Evolutionary conservation across 2,888 invertebrate species (phyloP).

Genomic region (Atethmia centrago): DNA sequence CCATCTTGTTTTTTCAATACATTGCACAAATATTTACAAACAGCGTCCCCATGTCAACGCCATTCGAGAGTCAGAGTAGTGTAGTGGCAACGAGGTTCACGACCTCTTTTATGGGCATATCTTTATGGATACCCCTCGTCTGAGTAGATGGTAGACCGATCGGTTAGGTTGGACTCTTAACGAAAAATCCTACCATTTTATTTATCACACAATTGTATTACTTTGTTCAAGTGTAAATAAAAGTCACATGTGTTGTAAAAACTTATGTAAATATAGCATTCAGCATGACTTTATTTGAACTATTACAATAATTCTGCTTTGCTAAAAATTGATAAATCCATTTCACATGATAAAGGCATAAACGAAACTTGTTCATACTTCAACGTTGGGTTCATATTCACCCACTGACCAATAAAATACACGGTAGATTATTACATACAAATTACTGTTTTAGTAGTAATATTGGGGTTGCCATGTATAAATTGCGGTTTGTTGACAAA

Average conservation of each 20-base stretch:
- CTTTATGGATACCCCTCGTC: background rate
- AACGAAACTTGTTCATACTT: slow-evolving; percentile 25
- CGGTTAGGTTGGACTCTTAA: no score
- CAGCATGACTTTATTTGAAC: slow-evolving; percentile 43
- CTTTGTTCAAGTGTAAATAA: slow-evolving; percentile 40
- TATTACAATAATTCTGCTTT: slow-evolving; percentile 36
- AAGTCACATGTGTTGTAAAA: slow-evolving; percentile 30
- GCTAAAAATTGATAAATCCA: slow-evolving; percentile 29
- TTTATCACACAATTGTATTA: background rate
- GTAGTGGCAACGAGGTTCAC: background rate
- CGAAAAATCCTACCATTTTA: background rate
- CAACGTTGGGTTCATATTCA: slow-evolving; percentile 10
- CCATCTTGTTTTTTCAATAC: background rate
- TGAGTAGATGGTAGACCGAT: background rate
- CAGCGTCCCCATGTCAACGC: background rate
- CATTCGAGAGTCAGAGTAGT: no score
- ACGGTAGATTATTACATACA: background rate
- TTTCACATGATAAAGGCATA: slow-evolving; percentile 17
- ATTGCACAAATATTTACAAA: background rate
- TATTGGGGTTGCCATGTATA: background rate
- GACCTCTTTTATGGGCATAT: background rate
- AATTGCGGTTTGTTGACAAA: background rate
- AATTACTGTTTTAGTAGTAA: background rate
- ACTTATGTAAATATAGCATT: slow-evolving; percentile 42
- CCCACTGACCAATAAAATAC: slow-evolving; percentile 20